Evolutionary conservation across 2,888 invertebrate genomes (phyloP).

Genomic region (Drosophila buzzatii): DNA sequence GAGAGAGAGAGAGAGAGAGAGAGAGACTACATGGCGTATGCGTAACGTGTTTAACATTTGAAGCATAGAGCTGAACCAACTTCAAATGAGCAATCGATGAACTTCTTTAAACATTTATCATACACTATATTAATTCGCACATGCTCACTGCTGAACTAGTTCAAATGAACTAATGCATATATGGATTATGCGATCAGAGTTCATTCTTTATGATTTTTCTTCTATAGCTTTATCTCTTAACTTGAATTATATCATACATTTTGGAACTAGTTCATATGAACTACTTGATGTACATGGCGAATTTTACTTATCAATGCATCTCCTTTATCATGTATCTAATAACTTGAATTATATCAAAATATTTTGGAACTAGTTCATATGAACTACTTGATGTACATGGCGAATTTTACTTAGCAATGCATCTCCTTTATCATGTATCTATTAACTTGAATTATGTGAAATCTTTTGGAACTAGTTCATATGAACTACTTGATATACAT

Average conservation of each 20-base stretch:
- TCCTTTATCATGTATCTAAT: too few species aligned
- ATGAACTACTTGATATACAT: too few species aligned
- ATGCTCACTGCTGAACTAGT: not conserved
- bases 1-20: not conserved
- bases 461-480: too few species aligned
- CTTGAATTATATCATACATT: not conserved
- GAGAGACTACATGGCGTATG: conserved; percentile 54
- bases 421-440: too few species aligned
- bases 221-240: not conserved
- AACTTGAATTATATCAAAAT: not conserved
- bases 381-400: not conserved
- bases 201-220: not conserved
- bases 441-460: not conserved
- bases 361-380: not conserved
- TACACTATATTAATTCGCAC: not conserved
- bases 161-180: not conserved
- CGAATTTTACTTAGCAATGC: too few species aligned
- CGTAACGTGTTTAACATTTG: conserved; percentile 56
- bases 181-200: not conserved
- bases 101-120: fast-evolving
- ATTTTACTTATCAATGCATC: too few species aligned
- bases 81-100: not conserved
- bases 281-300: not conserved
- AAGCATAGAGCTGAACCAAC: not conserved
- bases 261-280: not conserved